These are phyloP conservation scores for Apistogramma diplotaenia DNA, from an alignment of 2,113 vertebrate species.

Conservation along the genomic window DNA sequence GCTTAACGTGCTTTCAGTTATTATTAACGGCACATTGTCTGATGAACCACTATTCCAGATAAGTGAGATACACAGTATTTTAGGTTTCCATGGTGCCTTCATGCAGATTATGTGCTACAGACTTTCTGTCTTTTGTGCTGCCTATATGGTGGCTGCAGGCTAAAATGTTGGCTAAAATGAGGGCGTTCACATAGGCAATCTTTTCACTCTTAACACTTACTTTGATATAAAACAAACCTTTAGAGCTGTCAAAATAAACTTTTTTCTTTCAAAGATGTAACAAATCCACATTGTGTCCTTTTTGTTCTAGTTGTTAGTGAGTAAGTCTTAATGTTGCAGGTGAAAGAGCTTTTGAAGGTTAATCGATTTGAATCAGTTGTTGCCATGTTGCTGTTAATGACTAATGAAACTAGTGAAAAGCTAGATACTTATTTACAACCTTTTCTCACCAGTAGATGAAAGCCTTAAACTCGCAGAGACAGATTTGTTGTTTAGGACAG, in stretches of 20 bases:
- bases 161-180: not conserved
- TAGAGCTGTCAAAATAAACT: not conserved
- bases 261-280: not conserved
- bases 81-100: not conserved
- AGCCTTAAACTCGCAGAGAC: not conserved
- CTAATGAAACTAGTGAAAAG: not conserved
- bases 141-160: fast-evolving
- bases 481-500: not conserved
- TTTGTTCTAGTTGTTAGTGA: not conserved
- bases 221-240: not conserved
- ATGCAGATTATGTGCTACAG: not conserved
- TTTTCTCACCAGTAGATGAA: not conserved
- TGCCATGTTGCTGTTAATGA: not conserved
- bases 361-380: not conserved
- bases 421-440: not conserved
- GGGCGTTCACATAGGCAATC: not conserved
- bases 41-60: not conserved
- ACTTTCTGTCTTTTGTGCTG: not conserved
- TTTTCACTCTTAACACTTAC: not conserved
- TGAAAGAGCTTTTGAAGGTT: not conserved
- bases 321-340: not conserved
- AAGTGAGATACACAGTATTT: not conserved
- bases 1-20: fast-evolving
- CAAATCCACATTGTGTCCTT: not conserved
- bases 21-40: not conserved